phyloP scores from a whole-genome alignment of 2,797 vertebrate species.

The Melanotaenia nigrans region DNA sequence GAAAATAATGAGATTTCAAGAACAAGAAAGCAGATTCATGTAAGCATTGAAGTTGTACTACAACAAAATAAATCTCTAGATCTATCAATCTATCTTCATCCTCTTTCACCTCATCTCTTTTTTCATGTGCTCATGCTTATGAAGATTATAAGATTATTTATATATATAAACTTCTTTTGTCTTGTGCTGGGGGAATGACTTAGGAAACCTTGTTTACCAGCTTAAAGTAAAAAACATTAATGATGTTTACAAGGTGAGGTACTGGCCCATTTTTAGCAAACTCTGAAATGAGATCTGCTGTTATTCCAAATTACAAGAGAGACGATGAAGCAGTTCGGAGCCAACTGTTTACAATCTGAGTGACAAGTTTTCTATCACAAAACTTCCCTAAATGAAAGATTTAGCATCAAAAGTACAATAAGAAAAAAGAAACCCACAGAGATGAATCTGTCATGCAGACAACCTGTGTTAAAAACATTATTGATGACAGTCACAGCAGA shows the following conservation, averaged over 20 bases:
- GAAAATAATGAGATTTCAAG: background rate
- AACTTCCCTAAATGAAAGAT: background rate
- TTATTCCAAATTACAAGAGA: background rate
- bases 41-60: background rate
- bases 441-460: background rate
- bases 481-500: background rate
- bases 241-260: slow-evolving; percentile 22
- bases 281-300: background rate
- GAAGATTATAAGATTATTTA: background rate
- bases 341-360: too few relatives aligned
- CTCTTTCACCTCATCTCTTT: background rate
- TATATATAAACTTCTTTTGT: background rate
- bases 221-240: background rate
- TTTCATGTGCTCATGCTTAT: background rate
- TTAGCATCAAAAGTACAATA: background rate
- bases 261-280: slow-evolving; percentile 4
- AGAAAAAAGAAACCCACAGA: background rate
- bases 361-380: too few relatives aligned
- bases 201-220: background rate
- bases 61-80: background rate
- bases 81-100: background rate
- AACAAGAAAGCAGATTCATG: background rate
- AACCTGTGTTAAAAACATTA: too few relatives aligned
- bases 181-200: background rate
- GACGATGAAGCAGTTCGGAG: rapidly evolving